Percentiles rank a stretch among this genome's conserved stretches.
These are phyloP conservation scores for Danio kyathit DNA, from an alignment of 2,797 vertebrate species.

Conservation along the genomic window DNA sequence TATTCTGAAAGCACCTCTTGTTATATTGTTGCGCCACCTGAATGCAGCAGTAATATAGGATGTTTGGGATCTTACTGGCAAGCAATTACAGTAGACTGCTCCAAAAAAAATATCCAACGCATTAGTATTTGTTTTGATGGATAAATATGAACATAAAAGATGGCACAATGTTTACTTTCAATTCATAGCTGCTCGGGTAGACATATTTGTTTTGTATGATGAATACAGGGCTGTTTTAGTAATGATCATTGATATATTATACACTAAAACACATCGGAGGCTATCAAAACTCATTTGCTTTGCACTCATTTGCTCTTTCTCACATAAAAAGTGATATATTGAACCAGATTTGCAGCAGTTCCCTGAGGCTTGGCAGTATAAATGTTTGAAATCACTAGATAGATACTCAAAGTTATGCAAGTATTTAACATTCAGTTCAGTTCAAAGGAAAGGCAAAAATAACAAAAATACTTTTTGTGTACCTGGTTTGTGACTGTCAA, in stretches of 20 bases:
- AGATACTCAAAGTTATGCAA: slow-evolving; percentile 18
- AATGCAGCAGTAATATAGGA: not conserved
- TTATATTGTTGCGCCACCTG: slow-evolving; percentile 6
- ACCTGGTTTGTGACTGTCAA: not conserved
- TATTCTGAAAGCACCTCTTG: slow-evolving; percentile 7
- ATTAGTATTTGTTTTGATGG: slow-evolving; percentile 21
- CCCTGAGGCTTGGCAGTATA: slow-evolving; percentile 1
- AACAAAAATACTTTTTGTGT: not conserved
- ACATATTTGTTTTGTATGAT: slow-evolving; percentile 20
- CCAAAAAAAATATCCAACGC: slow-evolving; percentile 3
- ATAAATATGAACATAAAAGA: slow-evolving; percentile 17
- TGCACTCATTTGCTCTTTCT: slow-evolving; percentile 21
- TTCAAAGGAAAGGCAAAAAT: slow-evolving; percentile 11
- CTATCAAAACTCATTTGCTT: slow-evolving; percentile 27
- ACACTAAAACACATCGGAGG: slow-evolving; percentile 13
- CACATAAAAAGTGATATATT: slow-evolving; percentile 17
- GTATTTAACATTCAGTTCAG: not conserved
- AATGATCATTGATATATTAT: slow-evolving; percentile 49
- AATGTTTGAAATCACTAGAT: slow-evolving; percentile 31
- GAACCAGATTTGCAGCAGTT: not conserved
- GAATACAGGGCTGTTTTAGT: not conserved
- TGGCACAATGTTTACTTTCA: slow-evolving; percentile 16
- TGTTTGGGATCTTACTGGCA: not conserved
- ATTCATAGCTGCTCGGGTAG: not conserved
- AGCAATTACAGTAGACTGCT: slow-evolving; percentile 6